These are phyloP conservation scores for Halichondria panicea DNA, from an alignment of 37 sponge, comb jelly and placozoan genomes.

Conservation along the genomic window DNA sequence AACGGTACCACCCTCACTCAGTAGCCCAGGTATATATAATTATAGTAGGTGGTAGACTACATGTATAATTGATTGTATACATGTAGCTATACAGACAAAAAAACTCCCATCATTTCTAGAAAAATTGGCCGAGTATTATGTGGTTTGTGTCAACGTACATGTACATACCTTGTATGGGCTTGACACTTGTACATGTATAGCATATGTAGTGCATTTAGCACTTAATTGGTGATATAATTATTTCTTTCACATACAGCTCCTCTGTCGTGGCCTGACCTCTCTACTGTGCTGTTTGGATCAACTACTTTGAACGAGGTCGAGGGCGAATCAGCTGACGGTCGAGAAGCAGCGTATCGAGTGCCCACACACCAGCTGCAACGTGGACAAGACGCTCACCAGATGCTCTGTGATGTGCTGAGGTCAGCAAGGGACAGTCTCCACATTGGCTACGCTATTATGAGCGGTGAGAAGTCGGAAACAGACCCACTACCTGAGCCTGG, in stretches of 20 bases:
- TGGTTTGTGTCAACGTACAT: too few relatives aligned
- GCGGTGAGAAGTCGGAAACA: neutral
- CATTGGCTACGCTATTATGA: conserved; percentile 48
- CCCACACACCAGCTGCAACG: conserved; percentile 34
- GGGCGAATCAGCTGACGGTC: neutral
- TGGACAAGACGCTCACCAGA: conserved; percentile 60
- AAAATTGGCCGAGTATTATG: too few relatives aligned
- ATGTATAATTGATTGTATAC: too few relatives aligned
- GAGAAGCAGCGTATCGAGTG: conserved; percentile 18
- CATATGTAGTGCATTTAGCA: too few relatives aligned
- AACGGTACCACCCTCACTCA: neutral
- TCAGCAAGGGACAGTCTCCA: conserved; percentile 43
- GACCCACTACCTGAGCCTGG: conserved; percentile 1
- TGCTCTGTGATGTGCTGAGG: conserved; percentile 49
- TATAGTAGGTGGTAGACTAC: too few relatives aligned
- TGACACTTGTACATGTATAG: too few relatives aligned
- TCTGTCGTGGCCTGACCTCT: conserved; percentile 7
- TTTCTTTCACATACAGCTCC: too few relatives aligned
- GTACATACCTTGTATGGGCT: too few relatives aligned
- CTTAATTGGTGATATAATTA: too few relatives aligned
- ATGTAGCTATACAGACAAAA: too few relatives aligned
- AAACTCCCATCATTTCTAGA: too few relatives aligned
- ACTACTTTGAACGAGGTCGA: neutral
- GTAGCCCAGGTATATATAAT: conserved; percentile 1
- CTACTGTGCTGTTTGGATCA: neutral